These are phyloP conservation scores for Decapterus maruadsi DNA, from an alignment of 2,797 vertebrate genomes.

Conservation along the genomic window DNA sequence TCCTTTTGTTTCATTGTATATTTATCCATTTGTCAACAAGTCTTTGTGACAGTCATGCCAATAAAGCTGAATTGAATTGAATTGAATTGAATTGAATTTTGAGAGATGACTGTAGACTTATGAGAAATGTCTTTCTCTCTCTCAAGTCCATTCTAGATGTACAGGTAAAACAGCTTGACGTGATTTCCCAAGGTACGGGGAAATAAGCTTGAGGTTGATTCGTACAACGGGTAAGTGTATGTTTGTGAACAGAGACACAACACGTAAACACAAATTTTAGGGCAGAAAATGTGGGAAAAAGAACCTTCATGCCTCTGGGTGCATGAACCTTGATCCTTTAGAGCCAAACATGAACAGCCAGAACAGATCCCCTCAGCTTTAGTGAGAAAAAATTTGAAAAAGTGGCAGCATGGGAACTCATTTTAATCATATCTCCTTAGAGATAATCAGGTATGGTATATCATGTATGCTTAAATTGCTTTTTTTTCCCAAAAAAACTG, in stretches of 20 bases:
- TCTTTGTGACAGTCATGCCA: too few species aligned
- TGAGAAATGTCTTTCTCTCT: not conserved
- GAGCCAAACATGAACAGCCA: conserved; percentile 66
- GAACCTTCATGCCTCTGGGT: conserved; percentile 52
- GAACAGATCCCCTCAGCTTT: conserved; percentile 69
- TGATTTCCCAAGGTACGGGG: conserved; percentile 46
- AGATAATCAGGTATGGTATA: conserved; percentile 22
- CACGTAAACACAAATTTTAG: too few species aligned
- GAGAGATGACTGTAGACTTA: not conserved
- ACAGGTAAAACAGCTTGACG: conserved; percentile 19
- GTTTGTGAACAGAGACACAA: too few species aligned
- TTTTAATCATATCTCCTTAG: conserved; percentile 39
- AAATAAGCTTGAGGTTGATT: conserved; percentile 29
- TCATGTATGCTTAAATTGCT: conserved; percentile 7
- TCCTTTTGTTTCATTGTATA: too few species aligned
- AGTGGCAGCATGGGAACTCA: conserved; percentile 25
- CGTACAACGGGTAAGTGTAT: too few species aligned
- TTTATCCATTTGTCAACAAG: too few species aligned
- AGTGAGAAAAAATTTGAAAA: conserved; percentile 39
- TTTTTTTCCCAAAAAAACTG: not conserved
- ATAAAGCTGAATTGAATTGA: too few species aligned
- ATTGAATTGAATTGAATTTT: too few species aligned
- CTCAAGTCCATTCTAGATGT: not conserved
- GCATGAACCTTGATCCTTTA: conserved; percentile 66
- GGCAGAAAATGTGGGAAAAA: conserved; percentile 72